Base-by-base conservation (phyloP, 2,113 vertebrate genomes). In the Daubentonia madagascariensis region DNA sequence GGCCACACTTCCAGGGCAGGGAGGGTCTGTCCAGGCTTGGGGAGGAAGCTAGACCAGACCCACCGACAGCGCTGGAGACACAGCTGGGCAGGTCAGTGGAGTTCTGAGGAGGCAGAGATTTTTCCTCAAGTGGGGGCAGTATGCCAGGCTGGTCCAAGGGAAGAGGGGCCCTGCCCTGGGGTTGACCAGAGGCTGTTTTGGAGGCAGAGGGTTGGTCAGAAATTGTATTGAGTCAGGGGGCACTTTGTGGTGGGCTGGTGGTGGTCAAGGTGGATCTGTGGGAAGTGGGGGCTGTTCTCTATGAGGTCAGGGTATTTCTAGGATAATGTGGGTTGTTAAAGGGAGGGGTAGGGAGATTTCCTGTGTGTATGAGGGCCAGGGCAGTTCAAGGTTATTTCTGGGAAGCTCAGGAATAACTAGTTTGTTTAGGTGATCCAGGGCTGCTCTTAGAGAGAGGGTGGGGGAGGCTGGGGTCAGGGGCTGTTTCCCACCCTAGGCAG, bases 321-420 rank as follows among this genome's bases (percentile, higher is more conserved):
- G 48, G 72, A 35, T 18, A 30, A 70, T 16, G 48, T 68, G 45
- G 79, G 63, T 30, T 30, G 68, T 85, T 43, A 6, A 3, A 8
- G 59, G 80, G 72, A 89, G 45, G 81, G 37, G 32, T 28, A 30
- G 50, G 35, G 92, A 61, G 93, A 14, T 22, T 72, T 91, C 92
- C 35, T 28, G 1, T 32, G n/a, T 50, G 43, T 70, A 22, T 35
- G 54, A 32, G 54, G 32, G 37, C 52, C 63, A 8, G 72, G 72
- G 43, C 63, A 89, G 80, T 79, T 78, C 76, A 95, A 87, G 96
- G 94, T 95, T 84, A 89, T 81, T 92, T 75, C n/a, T 30, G 88
- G 50, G 75, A 92, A 70, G 73, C 54, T 43, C 89, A 35, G 68
- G 84, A 78, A 40, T 22, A 89, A 32, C 86, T 63, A 61, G 68